Base-by-base conservation (phyloP, 2,797 vertebrate species). In the Myripristis jacobus region DNA sequence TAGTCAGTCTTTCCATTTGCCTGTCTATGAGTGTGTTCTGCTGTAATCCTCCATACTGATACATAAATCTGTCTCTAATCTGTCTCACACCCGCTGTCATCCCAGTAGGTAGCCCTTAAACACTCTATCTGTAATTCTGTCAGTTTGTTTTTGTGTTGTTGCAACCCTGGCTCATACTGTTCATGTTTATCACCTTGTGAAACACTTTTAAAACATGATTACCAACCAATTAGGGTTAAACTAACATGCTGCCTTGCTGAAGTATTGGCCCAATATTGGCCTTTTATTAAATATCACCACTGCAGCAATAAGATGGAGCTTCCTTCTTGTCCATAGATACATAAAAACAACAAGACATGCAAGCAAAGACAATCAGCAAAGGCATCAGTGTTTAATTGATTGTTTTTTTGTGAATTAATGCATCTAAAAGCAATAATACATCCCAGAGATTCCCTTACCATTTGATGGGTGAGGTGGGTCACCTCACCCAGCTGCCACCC, bases 41-140 rank as follows among this genome's bases (percentile, higher is more conserved):
- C 82, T 64, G 59, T 94, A 92, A 93, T 92, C 89, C 89, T 74
- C 75, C 64, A 54, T 68, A 68, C 85, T 84, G 84, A 90, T 71
- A 82, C 84, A 75, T 88, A 92, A 92, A 90, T 89, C n/a, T n/a
- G n/a, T n/a, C 87, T 73, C 82, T 92, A 88, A 91, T 90, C 89
- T 78, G 72, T 78, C 66, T 88, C 85, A 75, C 82, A 69, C 68
- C 66, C 68, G 22, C 78, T 59, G 64, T 63, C 64, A 24, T 71
- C 80, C 70, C 73, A 19, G n/a, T 74, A 66, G 48, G 12, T 31
- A 52, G 67, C 44, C 34, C 80, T 81, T 85, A 79, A 63, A 79
- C 79, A 47, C 36, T 70, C 29, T 65, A 5, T 29, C 48, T 38
- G 31, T 59, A 24, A n/a, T 12, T 68, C 76, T 44, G 74, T 77